Base-by-base conservation (phyloP, 1,140 invertebrate species). In the Zelostemma sp. region DNA sequence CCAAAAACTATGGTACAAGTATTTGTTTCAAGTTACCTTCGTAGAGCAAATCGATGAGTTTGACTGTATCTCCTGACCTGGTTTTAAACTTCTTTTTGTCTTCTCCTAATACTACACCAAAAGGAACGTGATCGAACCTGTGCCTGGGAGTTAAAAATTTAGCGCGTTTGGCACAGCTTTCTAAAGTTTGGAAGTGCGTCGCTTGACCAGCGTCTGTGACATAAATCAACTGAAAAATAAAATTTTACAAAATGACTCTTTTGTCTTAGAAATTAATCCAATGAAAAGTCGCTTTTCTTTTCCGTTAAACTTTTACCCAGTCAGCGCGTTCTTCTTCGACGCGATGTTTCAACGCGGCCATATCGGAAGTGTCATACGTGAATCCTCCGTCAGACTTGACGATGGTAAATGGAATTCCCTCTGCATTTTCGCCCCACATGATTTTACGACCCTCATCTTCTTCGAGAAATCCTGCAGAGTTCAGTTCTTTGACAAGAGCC, bases 51-150 rank as follows among this genome's bases (percentile, higher is more conserved):
- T 98, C 94, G 6, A 89, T 88, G 0, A 99, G 85, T 68, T 94
- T 91, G 0, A 99, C 92, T 5, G 97, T 98, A 68, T 99, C 97
- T 4, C 98, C 97, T 21, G 97, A 99, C 51, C 98, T 89, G 0
- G 98, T 99, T 87, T 99, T 99, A 78, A 99, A 99, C 84, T 99
- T 99, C 80, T 99, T 99, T 81, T 95, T 97, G 86, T 99, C 97
- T 86, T 98, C 97, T 12, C 98, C 98, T 0, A 99, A 86, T 0
- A 99, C 98, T 6, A 99, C 94, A 15, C 98, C 98, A 85, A 99
- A 99, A 11, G 91, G 91, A 21, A 99, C 94, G 86, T 98, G 95
- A 81, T 99, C 95, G 1, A 97, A 85, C 46, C 92, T 88, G 38
- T 90, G 88, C 49, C 87, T 85, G 14, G 84, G 79, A 0, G 88